Conservation (phyloP, 1,140 invertebrate genomes). For the Drosophila baimaii region DNA sequence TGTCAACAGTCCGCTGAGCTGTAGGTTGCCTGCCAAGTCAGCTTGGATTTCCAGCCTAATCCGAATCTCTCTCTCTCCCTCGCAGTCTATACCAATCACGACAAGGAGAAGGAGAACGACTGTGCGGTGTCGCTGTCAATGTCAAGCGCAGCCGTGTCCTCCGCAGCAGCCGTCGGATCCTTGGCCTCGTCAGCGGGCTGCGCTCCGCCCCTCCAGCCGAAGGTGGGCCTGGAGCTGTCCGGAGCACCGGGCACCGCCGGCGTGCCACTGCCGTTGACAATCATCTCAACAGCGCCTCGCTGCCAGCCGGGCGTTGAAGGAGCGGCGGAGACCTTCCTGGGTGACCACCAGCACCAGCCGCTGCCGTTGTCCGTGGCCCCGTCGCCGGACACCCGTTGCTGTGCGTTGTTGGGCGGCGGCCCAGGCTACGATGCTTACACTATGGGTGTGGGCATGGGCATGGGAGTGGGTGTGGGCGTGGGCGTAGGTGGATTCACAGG, state of each 20-base stretch:
- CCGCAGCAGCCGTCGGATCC: slow-evolving; percentile 40
- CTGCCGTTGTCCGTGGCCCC: slow-evolving; percentile 65
- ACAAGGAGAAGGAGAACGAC: slow-evolving; percentile 83
- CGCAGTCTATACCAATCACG: slow-evolving; percentile 82
- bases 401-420: slow-evolving; percentile 56
- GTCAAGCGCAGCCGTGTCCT: slow-evolving; percentile 43
- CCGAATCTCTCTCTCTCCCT: background rate
- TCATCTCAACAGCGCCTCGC: slow-evolving; percentile 80
- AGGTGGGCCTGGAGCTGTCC: slow-evolving; percentile 68
- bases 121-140: slow-evolving; percentile 56
- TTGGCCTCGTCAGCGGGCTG: slow-evolving; percentile 21
- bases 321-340: slow-evolving; percentile 68
- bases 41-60: slow-evolving; percentile 2
- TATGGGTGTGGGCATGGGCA: slow-evolving; percentile 28
- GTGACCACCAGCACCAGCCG: slow-evolving; percentile 56
- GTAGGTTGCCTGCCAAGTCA: slow-evolving; percentile 78
- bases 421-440: slow-evolving; percentile 50
- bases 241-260: slow-evolving; percentile 29
- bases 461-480: slow-evolving; percentile 20
- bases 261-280: slow-evolving; percentile 80
- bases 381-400: slow-evolving; percentile 78
- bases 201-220: slow-evolving; percentile 49
- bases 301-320: slow-evolving; percentile 54
- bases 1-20: slow-evolving; percentile 85
- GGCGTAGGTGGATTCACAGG: slow-evolving; percentile 62